Conservation (phyloP, 1,140 invertebrate genomes). For the Drosophila dunni region DNA sequence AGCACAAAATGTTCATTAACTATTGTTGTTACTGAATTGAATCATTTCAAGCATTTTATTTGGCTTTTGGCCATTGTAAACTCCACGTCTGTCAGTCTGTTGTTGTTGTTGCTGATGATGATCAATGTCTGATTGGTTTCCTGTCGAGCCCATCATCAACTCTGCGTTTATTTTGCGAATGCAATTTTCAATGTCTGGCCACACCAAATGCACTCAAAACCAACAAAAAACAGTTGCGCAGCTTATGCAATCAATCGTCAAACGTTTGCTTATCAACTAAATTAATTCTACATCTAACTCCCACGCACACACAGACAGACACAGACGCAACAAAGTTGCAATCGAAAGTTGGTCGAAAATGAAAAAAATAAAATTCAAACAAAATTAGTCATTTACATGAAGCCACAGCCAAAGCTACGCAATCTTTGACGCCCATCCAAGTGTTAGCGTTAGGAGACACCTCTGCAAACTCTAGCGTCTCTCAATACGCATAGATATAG, state of each 20-base stretch:
- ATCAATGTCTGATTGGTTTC: slow-evolving; percentile 83
- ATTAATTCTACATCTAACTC: slow-evolving; percentile 77
- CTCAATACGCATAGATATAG: slow-evolving; percentile 8
- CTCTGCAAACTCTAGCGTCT: slow-evolving; percentile 10
- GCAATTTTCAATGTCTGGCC: slow-evolving; percentile 60
- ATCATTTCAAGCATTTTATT: slow-evolving; percentile 26
- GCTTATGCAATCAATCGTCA: slow-evolving; percentile 72
- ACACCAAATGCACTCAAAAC: slow-evolving; percentile 31
- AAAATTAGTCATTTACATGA: slow-evolving; percentile 78
- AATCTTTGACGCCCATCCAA: slow-evolving; percentile 52
- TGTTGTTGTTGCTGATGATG: slow-evolving; percentile 31
- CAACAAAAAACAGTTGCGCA: slow-evolving; percentile 5
- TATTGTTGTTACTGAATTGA: slow-evolving; percentile 55
- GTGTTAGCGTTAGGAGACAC: slow-evolving; percentile 19
- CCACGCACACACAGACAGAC: slow-evolving; percentile 37
- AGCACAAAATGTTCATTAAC: slow-evolving; percentile 35
- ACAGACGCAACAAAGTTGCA: slow-evolving; percentile 23
- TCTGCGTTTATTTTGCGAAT: slow-evolving; percentile 54
- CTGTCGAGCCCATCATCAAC: slow-evolving; percentile 80
- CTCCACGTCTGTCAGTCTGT: slow-evolving; percentile 22
- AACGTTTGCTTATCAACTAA: slow-evolving; percentile 67
- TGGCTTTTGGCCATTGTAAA: slow-evolving; percentile 48
- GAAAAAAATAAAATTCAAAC: too few species aligned
- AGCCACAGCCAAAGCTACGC: slow-evolving; percentile 36
- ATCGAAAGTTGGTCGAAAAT: slow-evolving; percentile 75